phyloP scores from a whole-genome alignment of 2,797 vertebrate species.

The Eulemur coronatus region DNA sequence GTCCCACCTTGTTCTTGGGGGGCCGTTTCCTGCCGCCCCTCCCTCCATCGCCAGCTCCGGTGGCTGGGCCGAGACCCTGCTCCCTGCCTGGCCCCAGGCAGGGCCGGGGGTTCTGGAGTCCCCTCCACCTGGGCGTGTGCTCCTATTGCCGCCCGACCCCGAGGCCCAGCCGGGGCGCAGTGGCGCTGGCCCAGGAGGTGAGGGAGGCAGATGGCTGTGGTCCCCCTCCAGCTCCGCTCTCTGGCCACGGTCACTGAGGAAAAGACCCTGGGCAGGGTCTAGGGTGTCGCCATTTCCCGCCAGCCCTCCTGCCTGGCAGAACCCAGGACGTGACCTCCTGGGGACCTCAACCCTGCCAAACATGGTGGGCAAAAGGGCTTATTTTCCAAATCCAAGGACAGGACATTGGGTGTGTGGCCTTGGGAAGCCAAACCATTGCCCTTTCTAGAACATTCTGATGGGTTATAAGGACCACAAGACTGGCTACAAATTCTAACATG shows the following conservation, averaged over 20 bases:
- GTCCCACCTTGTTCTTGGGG: neutral
- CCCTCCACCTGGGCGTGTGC: neutral
- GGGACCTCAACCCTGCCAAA: neutral
- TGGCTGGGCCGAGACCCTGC: neutral
- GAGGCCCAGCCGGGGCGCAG: neutral
- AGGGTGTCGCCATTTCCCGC: rapidly evolving
- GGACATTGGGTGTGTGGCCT: neutral
- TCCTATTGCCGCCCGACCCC: neutral
- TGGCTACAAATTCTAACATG: neutral
- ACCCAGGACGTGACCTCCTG: neutral
- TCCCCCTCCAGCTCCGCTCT: neutral
- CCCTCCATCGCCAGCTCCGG: neutral
- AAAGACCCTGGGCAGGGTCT: neutral
- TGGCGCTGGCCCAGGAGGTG: neutral
- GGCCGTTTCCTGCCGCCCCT: neutral
- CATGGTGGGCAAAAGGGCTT: neutral
- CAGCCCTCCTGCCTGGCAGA: neutral
- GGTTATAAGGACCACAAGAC: neutral
- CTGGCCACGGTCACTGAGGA: too few relatives aligned
- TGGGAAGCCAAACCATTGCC: neutral
- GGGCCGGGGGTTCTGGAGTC: neutral
- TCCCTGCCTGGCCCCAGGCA: neutral
- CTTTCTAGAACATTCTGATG: neutral
- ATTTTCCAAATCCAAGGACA: neutral
- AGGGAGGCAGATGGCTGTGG: neutral